Conservation (phyloP, 2,888 invertebrate genomes). For the Tenthredo livida region DNA sequence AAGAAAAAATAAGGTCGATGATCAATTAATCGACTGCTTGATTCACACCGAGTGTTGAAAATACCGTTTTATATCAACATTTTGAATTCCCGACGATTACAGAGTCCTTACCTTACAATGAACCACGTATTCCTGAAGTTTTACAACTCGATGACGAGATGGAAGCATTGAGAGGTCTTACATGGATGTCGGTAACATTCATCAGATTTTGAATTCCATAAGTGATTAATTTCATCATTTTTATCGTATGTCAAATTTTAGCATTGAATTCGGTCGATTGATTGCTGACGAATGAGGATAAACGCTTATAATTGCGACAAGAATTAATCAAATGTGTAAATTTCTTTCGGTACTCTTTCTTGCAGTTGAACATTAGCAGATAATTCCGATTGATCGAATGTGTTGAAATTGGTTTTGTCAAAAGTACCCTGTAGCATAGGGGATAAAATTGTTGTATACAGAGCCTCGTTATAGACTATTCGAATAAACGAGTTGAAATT, state of each 20-base stretch:
- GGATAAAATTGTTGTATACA: background rate
- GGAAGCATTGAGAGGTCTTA: constrained; percentile 24
- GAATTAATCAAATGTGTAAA: background rate
- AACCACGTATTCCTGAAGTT: background rate
- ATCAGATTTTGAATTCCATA: background rate
- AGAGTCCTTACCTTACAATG: background rate
- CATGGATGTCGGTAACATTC: constrained; percentile 28
- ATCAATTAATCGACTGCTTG: background rate
- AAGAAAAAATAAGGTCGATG: background rate
- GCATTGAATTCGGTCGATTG: background rate
- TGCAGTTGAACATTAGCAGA: background rate
- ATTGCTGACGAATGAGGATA: background rate
- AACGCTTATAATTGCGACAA: background rate
- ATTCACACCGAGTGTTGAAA: background rate
- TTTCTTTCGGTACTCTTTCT: too few relatives aligned
- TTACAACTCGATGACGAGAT: background rate
- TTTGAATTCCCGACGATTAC: background rate
- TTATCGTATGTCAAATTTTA: background rate
- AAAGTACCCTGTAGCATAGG: background rate
- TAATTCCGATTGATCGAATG: background rate
- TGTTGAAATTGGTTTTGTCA: background rate
- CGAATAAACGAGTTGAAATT: constrained; percentile 68
- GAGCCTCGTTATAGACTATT: constrained; percentile 63
- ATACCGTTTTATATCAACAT: background rate
- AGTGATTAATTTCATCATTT: background rate